Evolutionary conservation across 2,797 vertebrate species (phyloP), one percentile per base, ranked within the genome.

Genomic region (Coccyzus lansbergi): DNA sequence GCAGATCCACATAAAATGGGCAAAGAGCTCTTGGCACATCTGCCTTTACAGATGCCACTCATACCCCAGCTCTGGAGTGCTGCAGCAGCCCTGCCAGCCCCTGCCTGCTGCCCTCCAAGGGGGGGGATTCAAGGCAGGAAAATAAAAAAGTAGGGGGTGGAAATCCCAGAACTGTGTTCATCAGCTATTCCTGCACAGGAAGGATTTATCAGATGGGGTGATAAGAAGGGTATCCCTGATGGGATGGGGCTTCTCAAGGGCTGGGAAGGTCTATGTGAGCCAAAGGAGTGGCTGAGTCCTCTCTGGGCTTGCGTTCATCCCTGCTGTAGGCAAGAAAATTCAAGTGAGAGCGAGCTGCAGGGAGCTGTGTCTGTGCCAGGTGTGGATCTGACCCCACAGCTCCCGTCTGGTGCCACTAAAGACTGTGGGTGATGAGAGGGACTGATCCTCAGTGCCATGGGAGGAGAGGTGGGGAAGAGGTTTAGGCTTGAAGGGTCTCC

Each of bases 291-390:
- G 9, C 68, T 12, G 53, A 60, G 31, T 29, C 31, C 33, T 71
- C 7, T 22, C 15, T 25, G 34, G 53, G 58, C 22, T 82, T 56
- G 58, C 31, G 49, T 65, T 78, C 63, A 52, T 1, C 21, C 44
- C 40, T n/a, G 25, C 2, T 24, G 36, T 46, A 80, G 63, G 20
- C 53, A 40, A 75, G 44, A 67, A 38, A 74, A 53, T 21, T 29
- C 26, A 19, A 62, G 56, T 4, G 15, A 21, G 21, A 46, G 55
- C 64, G 29, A 53, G 63, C 51, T 89, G 63, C 67, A 69, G 55
- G 28, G 40, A 79, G 36, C 17, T 0, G 0, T n/a, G 28, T 22
- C 51, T 2, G 2, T 69, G 51, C 4, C 1, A 1, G 28, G 15
- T 33, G 31, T 0, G 6, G 70, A 12, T 31, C 49, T 69, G 75